phyloP scores from a whole-genome alignment of 2,888 invertebrate genomes.

The Amiota mariae region DNA sequence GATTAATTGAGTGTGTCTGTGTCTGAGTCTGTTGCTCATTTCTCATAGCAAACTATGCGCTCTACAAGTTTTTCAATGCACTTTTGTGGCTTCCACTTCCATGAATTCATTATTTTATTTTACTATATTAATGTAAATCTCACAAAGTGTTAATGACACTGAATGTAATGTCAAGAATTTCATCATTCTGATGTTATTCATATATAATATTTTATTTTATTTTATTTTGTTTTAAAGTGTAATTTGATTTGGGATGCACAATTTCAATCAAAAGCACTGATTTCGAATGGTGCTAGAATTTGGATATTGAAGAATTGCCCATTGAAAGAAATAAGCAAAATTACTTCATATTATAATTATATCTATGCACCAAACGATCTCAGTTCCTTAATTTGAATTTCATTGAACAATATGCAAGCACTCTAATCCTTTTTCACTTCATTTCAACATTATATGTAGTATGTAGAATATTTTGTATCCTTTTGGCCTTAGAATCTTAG shows the following conservation, averaged over 20 bases:
- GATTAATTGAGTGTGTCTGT: neutral
- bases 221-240: conserved; percentile 4
- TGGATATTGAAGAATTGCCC: conserved; percentile 38
- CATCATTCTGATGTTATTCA: neutral
- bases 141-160: conserved; percentile 18
- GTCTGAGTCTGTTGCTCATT: too few relatives aligned
- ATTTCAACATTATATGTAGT: too few relatives aligned
- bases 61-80: conserved; percentile 20
- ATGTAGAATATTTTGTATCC: conserved; percentile 6
- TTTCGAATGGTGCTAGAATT: conserved; percentile 72
- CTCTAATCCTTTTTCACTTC: neutral
- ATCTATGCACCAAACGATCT: conserved; percentile 72
- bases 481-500: too few relatives aligned
- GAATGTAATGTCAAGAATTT: conserved; percentile 1
- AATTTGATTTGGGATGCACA: conserved; percentile 45
- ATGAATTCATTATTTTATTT: neutral
- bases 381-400: conserved; percentile 68
- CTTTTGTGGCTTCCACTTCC: conserved; percentile 30
- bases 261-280: conserved; percentile 71
- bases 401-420: neutral
- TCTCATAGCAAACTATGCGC: neutral
- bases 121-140: neutral
- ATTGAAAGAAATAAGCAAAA: neutral
- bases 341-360: conserved; percentile 30
- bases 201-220: conserved; percentile 9